These are phyloP conservation scores for Eulimnadia texana DNA, from an alignment of 1,140 invertebrate species.

Conservation along the genomic window DNA sequence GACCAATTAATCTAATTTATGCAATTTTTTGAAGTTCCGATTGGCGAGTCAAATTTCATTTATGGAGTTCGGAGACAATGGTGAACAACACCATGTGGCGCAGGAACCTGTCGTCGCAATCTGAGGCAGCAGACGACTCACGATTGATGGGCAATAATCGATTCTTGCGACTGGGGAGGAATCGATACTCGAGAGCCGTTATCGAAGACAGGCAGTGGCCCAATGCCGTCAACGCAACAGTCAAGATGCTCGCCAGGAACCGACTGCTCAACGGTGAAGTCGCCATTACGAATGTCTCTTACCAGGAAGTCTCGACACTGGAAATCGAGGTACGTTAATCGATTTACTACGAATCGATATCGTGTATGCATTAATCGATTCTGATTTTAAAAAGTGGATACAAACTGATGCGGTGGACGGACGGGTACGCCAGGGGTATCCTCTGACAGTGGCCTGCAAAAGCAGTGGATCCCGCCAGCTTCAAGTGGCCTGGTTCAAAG, in stretches of 20 bases:
- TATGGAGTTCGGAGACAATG: not conserved
- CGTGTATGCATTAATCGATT: not conserved
- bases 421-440: slow-evolving; percentile 9
- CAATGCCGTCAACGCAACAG: not conserved
- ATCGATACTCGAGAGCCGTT: not conserved
- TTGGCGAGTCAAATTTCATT: not conserved
- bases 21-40: not conserved
- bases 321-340: not conserved
- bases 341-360: not conserved
- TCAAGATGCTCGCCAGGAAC: not conserved
- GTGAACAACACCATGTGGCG: not conserved
- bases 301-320: not conserved
- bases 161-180: too few species aligned
- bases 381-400: too few species aligned
- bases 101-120: too few species aligned
- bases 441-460: slow-evolving; percentile 12
- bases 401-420: slow-evolving; percentile 6
- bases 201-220: not conserved
- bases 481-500: slow-evolving; percentile 8
- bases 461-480: not conserved
- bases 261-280: not conserved
- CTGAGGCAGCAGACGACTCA: too few species aligned
- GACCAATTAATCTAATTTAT: not conserved
- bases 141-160: too few species aligned
- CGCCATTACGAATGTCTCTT: not conserved